Evolutionary conservation across 2,888 invertebrate species (phyloP), one percentile per base, ranked within the genome.

Genomic region (Eupithecia insigniata): DNA sequence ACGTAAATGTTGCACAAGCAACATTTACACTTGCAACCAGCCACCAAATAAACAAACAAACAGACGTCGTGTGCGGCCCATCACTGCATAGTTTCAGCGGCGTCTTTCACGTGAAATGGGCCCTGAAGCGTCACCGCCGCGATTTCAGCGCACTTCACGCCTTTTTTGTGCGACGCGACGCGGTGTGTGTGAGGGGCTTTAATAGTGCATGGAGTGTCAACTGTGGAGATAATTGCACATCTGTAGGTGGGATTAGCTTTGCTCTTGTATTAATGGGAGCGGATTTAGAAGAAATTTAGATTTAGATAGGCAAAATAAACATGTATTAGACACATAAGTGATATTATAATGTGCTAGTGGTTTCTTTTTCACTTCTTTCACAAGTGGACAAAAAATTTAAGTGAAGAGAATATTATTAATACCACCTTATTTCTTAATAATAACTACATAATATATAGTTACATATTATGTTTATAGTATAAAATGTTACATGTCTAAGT

Each of bases 141-240:
- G 88, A 91, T 91, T 92, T 92, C 90, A 92, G 92, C 85, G 77
- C 82, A 83, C 90, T 93, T 92, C 92, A 92, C 92, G 92, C 91
- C 90, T 92, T 89, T 73, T 91, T 90, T 91, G 85, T 85, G 81
- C 71, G 60, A 74, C 81, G 16, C 79, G 80, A 77, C 76, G 80
- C 81, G 81, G 81, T 82, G 80, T 82, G 81, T 84, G 87, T 88
- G 87, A 87, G 89, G 86, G 82, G 76, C 66, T 80, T 87, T 86
- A 91, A 90, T 89, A 87, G 83, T 83, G 89, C 91, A 87, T 91
- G 89, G 88, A 90, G 89, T 90, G 90, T 89, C 90, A 90, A 90
- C 86, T 85, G 83, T 82, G 75, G 83, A 79, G 86, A 83, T 92
- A 92, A 92, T 92, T 92, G 89, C 88, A 80, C 73, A 67, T 70